A percentile compares a stretch with the other conserved stretches of the same genome.
phyloP scores from a whole-genome alignment of 2,113 vertebrate genomes.

The Struthio camelus region DNA sequence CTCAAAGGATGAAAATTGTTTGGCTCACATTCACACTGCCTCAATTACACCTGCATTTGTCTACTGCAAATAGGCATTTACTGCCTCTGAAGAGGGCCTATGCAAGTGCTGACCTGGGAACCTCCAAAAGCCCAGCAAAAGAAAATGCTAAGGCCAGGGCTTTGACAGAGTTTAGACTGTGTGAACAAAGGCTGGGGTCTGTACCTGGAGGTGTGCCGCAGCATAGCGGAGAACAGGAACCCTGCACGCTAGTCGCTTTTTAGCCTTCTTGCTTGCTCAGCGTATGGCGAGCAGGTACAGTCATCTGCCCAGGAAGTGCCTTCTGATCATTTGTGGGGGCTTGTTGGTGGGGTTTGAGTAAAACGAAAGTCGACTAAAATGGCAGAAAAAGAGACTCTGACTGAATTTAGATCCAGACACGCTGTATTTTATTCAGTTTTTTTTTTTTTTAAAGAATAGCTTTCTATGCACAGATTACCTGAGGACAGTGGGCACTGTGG shows the following conservation, averaged over 20 bases:
- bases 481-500: not conserved
- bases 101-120: not conserved
- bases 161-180: too few relatives aligned
- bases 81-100: not conserved
- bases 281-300: too few relatives aligned
- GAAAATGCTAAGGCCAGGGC: too few relatives aligned
- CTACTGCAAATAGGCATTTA: not conserved
- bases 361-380: not conserved
- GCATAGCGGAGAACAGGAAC: too few relatives aligned
- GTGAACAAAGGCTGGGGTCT: too few relatives aligned
- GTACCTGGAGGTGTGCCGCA: too few relatives aligned
- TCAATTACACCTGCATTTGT: not conserved
- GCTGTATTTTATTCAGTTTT: not conserved
- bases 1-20: not conserved
- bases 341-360: too few relatives aligned
- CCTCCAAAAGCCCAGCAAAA: not conserved
- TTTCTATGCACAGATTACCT: not conserved
- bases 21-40: fast-evolving
- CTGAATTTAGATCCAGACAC: not conserved
- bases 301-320: not conserved
- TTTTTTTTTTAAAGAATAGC: not conserved
- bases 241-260: too few relatives aligned
- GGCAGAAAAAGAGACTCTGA: not conserved
- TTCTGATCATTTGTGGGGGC: not conserved
- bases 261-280: too few relatives aligned